Base-by-base conservation (phyloP, 92 coral and sea anemone genomes). In the Montipora capitata region DNA sequence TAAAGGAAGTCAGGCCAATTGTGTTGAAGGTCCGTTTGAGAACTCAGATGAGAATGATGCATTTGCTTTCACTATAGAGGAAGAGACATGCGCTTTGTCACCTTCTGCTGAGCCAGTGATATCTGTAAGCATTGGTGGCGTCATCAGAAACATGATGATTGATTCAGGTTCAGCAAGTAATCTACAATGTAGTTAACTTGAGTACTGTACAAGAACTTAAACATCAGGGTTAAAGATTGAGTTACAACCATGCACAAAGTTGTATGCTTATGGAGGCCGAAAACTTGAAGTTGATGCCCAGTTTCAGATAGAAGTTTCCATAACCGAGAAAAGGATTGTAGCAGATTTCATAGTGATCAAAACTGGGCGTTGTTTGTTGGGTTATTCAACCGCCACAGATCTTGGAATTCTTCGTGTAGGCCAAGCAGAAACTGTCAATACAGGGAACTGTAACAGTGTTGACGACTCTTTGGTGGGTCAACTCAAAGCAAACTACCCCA, bases 141-240 rank as follows among this genome's bases (percentile, higher is more conserved):
- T 93, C 54, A 65, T 71, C 42, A 92, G 77, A 77, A 87, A 80
- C 39, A 73, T 80, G 72, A 83, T 89, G 45, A 79, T 81, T 74
- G 94, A 90, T 83, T 93, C 92, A 40, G 96, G 96, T 67, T 93
- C 94, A 39, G 96, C 77, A 82, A 87, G 90, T 56, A 93, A 93
- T 76, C 90, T 27, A 27, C 35, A 27, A 27, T 27, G 35, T 86
- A 63, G 80, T 92, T 41, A 79, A 79, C 58, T 51, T 45, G 48
- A 59, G 66, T 40, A 80, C 71, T 17, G 72, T 69, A 58, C 17
- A 87, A 62, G 88, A 87, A 59, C 65, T 61, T 62, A 49, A 74
- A 52, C 68, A 76, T 62, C 72, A 27, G 35, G 35, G 35, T 27
- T 27, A 68, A 72, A 82, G 64, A 78, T 81, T 72, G 79, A 75